Base-by-base conservation (phyloP, 2,888 invertebrate species). In the Pteria penguin region DNA sequence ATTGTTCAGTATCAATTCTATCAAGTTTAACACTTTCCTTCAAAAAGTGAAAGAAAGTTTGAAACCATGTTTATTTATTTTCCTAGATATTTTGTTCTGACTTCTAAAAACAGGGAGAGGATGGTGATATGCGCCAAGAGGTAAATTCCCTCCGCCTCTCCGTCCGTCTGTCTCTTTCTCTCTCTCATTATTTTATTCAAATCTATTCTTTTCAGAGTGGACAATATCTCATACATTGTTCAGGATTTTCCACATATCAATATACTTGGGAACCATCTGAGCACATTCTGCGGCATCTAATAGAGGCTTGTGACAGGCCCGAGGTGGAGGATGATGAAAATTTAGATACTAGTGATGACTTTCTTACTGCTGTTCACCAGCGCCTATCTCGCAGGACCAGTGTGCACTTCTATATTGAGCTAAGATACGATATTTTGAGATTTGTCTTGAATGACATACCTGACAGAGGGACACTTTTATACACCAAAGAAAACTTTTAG, bases 191-290 rank as follows among this genome's bases (percentile, higher is more conserved):
- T n/a, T n/a, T n/a, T n/a, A n/a, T n/a, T n/a, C n/a, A n/a, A n/a
- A n/a, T n/a, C n/a, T n/a, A n/a, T n/a, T n/a, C n/a, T n/a, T n/a
- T 62, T 32, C 33, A 62, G 62, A 33, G 24, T 31, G 18, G 8
- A n/a, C n/a, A 62, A 62, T 62, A 32, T 22, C 62, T 62, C 5
- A 31, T 62, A 18, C 24, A 62, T 31, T 62, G 62, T 31, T 31
- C 8, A 14, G 31, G 31, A n/a, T n/a, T n/a, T n/a, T n/a, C n/a
- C n/a, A n/a, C n/a, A n/a, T n/a, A n/a, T n/a, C n/a, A 22, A 8
- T 62, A 33, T 62, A 62, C 62, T 11, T 62, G 62, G 62, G 62
- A 62, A 62, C 62, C 33, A 4, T 18, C 31, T 18, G 1, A 14
- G 33, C 27, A 62, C 2, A 3, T 58, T 8, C 33, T 24, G 3